Percentiles rank a stretch among this genome's conserved stretches.
Conservation (phyloP, 2,888 invertebrate species). For the Cerastis leucographa region DNA sequence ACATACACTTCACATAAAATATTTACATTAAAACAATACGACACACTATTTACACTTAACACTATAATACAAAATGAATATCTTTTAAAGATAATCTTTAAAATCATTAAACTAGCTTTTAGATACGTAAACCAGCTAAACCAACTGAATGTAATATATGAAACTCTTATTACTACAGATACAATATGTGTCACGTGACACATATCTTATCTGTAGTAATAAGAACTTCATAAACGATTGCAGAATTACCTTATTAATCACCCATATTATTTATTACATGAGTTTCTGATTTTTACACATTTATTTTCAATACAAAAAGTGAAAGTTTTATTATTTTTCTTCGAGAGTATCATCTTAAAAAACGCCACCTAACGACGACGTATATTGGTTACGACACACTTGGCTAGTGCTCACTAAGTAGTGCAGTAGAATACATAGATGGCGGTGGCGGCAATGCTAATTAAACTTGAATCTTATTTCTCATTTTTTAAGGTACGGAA, state of each 20-base stretch:
- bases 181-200: too few relatives aligned
- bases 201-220: too few relatives aligned
- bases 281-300: too few relatives aligned
- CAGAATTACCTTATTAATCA: not conserved
- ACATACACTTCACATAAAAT: conserved; percentile 6
- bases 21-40: not conserved
- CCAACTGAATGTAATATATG: too few relatives aligned
- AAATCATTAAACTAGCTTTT: not conserved
- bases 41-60: not conserved
- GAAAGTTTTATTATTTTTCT: not conserved
- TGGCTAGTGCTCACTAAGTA: not conserved
- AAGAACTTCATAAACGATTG: too few relatives aligned
- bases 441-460: too few relatives aligned
- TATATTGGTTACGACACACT: not conserved
- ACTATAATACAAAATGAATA: not conserved
- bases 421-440: not conserved
- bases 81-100: not conserved
- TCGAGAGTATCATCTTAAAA: not conserved
- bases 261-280: too few relatives aligned
- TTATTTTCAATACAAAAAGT: not conserved
- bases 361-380: not conserved
- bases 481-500: not conserved
- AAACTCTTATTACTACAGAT: too few relatives aligned
- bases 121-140: not conserved
- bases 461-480: too few relatives aligned